A percentile compares a stretch with the other conserved stretches of the same genome.
Evolutionary conservation across 2,888 invertebrate species (phyloP).

Genomic region (Cabera pusaria): DNA sequence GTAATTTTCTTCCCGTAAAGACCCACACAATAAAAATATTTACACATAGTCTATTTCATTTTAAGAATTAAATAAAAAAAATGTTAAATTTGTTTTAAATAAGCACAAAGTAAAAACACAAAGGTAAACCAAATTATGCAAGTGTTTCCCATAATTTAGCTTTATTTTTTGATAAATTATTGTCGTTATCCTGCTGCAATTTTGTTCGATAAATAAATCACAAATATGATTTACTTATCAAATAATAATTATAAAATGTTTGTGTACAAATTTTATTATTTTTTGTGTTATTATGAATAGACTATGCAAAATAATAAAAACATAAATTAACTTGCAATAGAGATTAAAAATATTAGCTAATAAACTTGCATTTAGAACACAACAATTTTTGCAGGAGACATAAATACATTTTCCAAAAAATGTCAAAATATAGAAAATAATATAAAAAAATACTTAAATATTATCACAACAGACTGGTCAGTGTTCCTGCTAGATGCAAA

Average conservation of each 20-base stretch:
- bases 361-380: conserved; percentile 52
- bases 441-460: conserved; percentile 63
- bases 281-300: no score
- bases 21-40: conserved; percentile 51
- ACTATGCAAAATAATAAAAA: conserved; percentile 34
- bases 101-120: no score
- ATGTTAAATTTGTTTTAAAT: background rate
- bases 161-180: no score
- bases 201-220: no score
- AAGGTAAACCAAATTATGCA: no score
- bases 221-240: no score
- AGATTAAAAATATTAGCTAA: conserved; percentile 37
- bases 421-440: conserved; percentile 43
- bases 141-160: no score
- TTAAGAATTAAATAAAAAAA: conserved; percentile 2
- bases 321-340: conserved; percentile 43
- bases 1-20: conserved; percentile 67
- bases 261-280: no score
- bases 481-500: conserved; percentile 53
- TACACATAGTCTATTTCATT: conserved; percentile 29
- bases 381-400: conserved; percentile 47
- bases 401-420: conserved; percentile 44
- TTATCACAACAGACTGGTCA: conserved; percentile 77
- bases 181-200: no score
- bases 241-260: no score